These are phyloP conservation scores for Perizoma affinitatum DNA, from an alignment of 2,888 invertebrate species.

Conservation along the genomic window DNA sequence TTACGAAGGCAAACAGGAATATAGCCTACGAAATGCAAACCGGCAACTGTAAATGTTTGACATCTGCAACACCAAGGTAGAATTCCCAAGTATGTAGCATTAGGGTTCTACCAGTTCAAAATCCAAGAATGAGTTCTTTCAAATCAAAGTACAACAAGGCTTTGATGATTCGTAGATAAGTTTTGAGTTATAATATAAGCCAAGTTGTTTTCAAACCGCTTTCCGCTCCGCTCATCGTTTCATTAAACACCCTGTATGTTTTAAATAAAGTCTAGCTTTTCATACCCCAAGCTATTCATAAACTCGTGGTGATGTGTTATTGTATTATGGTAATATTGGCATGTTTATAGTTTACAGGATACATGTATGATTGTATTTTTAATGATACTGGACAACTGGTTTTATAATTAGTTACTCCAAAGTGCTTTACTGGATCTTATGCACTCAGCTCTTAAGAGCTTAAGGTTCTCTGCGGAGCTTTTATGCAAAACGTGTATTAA, in stretches of 20 bases:
- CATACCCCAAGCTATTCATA: slow-evolving; percentile 39
- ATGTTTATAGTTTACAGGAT: slow-evolving; percentile 52
- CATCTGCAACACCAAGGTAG: no score
- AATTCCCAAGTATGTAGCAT: no score
- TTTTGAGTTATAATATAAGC: no score
- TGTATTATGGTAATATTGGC: slow-evolving; percentile 59
- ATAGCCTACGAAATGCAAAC: no score
- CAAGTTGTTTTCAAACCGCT: background rate
- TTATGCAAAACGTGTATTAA: slow-evolving; percentile 1
- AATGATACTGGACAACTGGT: slow-evolving; percentile 20
- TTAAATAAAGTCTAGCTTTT: slow-evolving; percentile 18
- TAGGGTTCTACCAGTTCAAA: no score
- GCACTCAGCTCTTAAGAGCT: slow-evolving; percentile 2
- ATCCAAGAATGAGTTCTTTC: no score
- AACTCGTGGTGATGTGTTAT: slow-evolving; percentile 58
- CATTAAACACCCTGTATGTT: background rate
- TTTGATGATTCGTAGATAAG: no score
- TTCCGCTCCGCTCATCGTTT: slow-evolving; percentile 8
- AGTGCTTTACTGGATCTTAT: slow-evolving; percentile 8
- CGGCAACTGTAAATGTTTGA: no score
- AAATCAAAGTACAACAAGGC: no score
- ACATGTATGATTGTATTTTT: slow-evolving; percentile 22
- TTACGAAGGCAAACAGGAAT: no score
- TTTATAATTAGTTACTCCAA: slow-evolving; percentile 14
- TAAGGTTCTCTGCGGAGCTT: background rate